Evolutionary conservation across 2,113 vertebrate genomes (phyloP), one percentile per base, ranked within the genome.

Genomic region (Odocoileus virginianus): DNA sequence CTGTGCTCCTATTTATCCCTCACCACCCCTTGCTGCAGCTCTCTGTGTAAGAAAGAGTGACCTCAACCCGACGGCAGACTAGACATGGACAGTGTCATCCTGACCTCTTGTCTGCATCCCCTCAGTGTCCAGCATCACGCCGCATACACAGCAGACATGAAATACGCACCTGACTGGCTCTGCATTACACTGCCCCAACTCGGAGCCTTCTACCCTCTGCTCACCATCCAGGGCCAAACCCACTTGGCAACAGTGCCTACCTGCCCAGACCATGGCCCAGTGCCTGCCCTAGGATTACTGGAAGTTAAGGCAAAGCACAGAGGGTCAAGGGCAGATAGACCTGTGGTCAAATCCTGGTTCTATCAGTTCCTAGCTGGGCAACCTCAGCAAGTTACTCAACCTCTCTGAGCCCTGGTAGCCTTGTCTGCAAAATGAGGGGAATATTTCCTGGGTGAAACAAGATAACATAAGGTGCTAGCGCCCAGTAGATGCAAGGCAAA

Each of bases 381-480:
- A 54, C 33, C 52, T 52, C 67, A 83, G 45, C 27, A 47, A 89
- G 60, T 45, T 33, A 92, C 23, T 47, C 43, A 92, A 54, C 50
- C 76, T 85, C 58, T 92, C 71, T 47, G 54, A 92, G 61, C 87
- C 81, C 86, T 57, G 28, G 36, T 52, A 30, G 33, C 23, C 89
- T 78, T 81, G 45, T 47, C 71, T 96, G 11, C 47, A 94, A 96
- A 79, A 89, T n/a, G 30, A 95, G 36, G 14, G 54, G 30, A 71
- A 27, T 60, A 50, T 76, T 67, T 58, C 85, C 89, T 89, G 81
- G 33, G 90, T 25, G 43, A 95, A 97, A 96, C 43, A 76, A 91
- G 89, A 71, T 50, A 87, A 92, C 17, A 50, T 25, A 95, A 92
- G 52, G 82, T 36, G 23, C n/a, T 86, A 61, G 87, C 25, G 94